phyloP scores from a whole-genome alignment of 2,113 vertebrate genomes.

The Camelus dromedarius region DNA sequence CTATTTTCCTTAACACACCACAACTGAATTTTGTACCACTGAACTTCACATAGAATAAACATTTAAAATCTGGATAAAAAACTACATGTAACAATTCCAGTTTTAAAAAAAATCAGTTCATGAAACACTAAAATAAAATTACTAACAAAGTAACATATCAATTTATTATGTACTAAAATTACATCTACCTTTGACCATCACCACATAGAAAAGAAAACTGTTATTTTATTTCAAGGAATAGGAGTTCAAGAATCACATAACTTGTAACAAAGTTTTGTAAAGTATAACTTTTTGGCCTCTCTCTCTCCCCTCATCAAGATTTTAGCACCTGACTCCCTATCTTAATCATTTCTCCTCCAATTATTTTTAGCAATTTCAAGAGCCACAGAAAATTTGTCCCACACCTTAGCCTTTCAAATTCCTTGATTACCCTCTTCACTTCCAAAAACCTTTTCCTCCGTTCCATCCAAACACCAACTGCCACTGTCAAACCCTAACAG shows the following conservation, averaged over 20 bases:
- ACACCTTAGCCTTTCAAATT: not conserved
- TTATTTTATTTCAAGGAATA: constrained; percentile 36
- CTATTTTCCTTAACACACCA: not conserved
- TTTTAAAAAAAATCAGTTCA: not conserved
- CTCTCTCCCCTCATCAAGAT: not conserved
- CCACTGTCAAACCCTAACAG: not conserved
- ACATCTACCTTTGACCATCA: constrained; percentile 13
- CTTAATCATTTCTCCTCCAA: not conserved
- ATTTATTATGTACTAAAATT: constrained; percentile 45
- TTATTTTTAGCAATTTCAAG: constrained; percentile 50
- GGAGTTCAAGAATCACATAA: not conserved
- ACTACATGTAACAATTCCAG: not conserved
- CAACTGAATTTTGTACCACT: not conserved
- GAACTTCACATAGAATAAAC: not conserved
- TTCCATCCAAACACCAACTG: not conserved
- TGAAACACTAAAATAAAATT: constrained; percentile 14
- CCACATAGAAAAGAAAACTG: not conserved
- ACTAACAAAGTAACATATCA: constrained; percentile 30
- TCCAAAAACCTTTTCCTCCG: constrained; percentile 18
- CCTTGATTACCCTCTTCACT: not conserved
- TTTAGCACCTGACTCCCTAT: not conserved
- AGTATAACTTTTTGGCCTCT: not conserved
- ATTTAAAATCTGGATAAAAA: constrained; percentile 51
- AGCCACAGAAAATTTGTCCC: not conserved
- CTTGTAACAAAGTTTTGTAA: not conserved